A percentile compares a stretch with the other conserved stretches of the same genome.
Evolutionary conservation across 2,113 vertebrate genomes (phyloP).

Genomic region (Charadrius vociferus): DNA sequence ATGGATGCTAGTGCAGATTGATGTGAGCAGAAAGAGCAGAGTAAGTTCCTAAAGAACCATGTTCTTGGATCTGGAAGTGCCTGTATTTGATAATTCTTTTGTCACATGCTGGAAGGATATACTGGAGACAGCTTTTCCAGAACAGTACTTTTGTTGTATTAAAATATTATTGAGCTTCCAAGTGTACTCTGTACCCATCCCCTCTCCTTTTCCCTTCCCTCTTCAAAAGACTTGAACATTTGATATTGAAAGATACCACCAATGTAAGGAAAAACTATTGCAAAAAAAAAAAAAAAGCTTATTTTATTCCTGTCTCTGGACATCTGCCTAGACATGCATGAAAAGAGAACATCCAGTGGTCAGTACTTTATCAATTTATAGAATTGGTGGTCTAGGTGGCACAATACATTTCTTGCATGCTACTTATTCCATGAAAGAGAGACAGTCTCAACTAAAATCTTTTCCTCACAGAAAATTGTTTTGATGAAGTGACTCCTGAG

Average conservation of each 20-base stretch:
- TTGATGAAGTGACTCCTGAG: background rate
- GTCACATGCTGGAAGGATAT: background rate
- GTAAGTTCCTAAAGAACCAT: background rate
- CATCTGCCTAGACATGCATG: background rate
- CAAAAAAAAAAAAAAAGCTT: background rate
- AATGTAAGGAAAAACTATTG: background rate
- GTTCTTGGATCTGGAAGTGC: background rate
- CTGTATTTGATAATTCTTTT: background rate
- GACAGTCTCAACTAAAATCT: constrained; percentile 14
- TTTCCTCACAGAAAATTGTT: constrained; percentile 35
- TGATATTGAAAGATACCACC: background rate
- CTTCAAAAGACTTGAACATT: background rate
- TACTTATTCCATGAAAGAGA: background rate
- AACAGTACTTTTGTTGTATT: background rate
- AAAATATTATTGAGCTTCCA: background rate
- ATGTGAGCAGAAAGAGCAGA: background rate
- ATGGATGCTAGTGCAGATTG: background rate
- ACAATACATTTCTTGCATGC: background rate
- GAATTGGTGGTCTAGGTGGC: background rate
- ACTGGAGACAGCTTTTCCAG: background rate
- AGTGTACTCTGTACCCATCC: background rate
- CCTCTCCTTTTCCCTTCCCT: background rate
- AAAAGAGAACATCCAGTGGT: background rate
- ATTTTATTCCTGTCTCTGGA: background rate
- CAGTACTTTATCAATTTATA: constrained; percentile 2